Percentiles rank a stretch among this genome's conserved stretches.
Evolutionary conservation across 2,797 vertebrate genomes (phyloP).

Genomic region (Gila robusta): DNA sequence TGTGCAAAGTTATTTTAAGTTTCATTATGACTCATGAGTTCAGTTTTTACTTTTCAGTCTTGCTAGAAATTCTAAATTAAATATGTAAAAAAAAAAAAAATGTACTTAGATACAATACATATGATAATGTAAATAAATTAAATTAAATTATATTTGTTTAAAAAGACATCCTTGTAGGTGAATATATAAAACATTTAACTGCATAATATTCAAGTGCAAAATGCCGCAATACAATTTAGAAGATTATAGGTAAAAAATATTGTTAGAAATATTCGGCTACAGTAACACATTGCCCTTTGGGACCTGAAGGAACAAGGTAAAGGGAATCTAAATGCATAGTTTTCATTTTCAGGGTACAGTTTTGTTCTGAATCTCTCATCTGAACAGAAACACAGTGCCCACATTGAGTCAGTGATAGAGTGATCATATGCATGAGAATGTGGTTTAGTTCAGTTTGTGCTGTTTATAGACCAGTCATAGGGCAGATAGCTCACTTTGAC

Average conservation of each 20-base stretch:
- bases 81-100: neutral
- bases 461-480: slow-evolving; percentile 84
- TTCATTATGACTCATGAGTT: neutral
- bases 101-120: neutral
- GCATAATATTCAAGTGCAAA: slow-evolving; percentile 46
- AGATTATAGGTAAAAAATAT: slow-evolving; percentile 46
- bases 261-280: slow-evolving; percentile 27
- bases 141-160: neutral
- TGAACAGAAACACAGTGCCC: neutral
- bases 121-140: slow-evolving; percentile 3
- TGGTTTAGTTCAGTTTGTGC: slow-evolving; percentile 70
- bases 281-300: slow-evolving; percentile 35
- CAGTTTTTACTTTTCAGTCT: neutral
- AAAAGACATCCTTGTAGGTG: neutral
- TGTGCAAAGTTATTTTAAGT: neutral
- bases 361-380: slow-evolving; percentile 20
- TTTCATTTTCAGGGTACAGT: slow-evolving; percentile 22
- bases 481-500: slow-evolving; percentile 82
- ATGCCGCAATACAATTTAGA: slow-evolving; percentile 59
- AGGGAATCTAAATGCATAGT: slow-evolving; percentile 54
- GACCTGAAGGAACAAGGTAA: slow-evolving; percentile 31
- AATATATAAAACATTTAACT: neutral
- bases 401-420: slow-evolving; percentile 18
- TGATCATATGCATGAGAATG: slow-evolving; percentile 4
- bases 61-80: neutral